Conservation (phyloP, 2,888 invertebrate species). For the Hyppa rectilinea region DNA sequence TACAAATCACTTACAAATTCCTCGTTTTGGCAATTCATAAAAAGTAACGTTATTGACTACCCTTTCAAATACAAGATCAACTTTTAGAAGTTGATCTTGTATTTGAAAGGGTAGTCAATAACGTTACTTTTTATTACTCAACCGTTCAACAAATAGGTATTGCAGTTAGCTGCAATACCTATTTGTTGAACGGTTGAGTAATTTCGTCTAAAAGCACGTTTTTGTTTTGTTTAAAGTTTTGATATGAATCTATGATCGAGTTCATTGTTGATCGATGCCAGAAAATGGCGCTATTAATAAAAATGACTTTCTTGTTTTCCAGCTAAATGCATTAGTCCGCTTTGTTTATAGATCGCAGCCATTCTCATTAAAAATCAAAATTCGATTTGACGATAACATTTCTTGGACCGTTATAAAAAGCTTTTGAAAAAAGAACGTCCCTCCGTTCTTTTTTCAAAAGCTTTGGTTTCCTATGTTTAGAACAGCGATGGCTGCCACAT, state of each 20-base stretch:
- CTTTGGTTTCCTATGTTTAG: neutral
- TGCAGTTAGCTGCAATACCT: neutral
- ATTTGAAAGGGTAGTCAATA: no score
- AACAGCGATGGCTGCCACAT: neutral
- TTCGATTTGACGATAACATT: neutral
- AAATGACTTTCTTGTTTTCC: slow-evolving; percentile 19
- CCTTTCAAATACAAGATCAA: no score
- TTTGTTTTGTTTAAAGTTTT: neutral
- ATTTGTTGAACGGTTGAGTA: neutral
- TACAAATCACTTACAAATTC: no score
- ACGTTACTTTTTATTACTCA: no score
- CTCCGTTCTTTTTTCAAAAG: neutral
- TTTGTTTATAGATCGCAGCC: slow-evolving; percentile 11
- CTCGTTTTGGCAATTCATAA: no score
- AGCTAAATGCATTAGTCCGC: slow-evolving; percentile 10
- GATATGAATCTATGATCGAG: no score
- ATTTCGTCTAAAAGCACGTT: neutral
- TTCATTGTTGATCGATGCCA: slow-evolving; percentile 22
- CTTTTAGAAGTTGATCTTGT: no score
- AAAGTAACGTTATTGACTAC: no score
- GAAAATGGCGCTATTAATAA: slow-evolving; percentile 37
- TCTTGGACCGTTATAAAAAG: neutral
- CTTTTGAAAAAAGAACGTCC: no score
- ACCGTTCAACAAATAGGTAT: neutral
- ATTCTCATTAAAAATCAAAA: neutral